phyloP scores from a whole-genome alignment of 2,888 invertebrate genomes.

The Lamproptera curius region DNA sequence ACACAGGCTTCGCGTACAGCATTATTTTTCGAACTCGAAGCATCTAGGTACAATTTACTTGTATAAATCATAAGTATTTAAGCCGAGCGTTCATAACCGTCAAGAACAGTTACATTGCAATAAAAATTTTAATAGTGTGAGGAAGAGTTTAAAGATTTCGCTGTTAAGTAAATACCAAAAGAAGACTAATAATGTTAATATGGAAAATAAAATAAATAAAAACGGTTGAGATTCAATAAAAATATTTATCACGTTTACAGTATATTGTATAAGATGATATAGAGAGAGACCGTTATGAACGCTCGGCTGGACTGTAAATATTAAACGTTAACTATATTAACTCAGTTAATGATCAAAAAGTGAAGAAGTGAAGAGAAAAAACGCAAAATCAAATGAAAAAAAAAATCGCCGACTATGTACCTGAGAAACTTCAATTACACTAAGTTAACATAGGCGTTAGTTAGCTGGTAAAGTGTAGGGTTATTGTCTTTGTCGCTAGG shows the following conservation, averaged over 20 bases:
- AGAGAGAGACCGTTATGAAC: slow-evolving; percentile 35
- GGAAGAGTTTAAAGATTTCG: slow-evolving; percentile 4
- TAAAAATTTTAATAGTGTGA: slow-evolving; percentile 6
- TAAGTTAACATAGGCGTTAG: slow-evolving; percentile 66
- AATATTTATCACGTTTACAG: slow-evolving; percentile 14
- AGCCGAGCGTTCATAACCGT: slow-evolving; percentile 32
- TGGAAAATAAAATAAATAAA: slow-evolving; percentile 4
- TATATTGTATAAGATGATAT: slow-evolving; percentile 15
- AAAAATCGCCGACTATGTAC: slow-evolving; percentile 70
- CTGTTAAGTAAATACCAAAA: background rate
- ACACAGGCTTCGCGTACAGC: slow-evolving; percentile 25
- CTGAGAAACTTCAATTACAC: slow-evolving; percentile 73
- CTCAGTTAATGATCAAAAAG: slow-evolving; percentile 47
- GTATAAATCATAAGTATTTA: slow-evolving; percentile 37
- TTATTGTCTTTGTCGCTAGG: slow-evolving; percentile 64
- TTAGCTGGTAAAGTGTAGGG: slow-evolving; percentile 65
- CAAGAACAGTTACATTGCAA: slow-evolving; percentile 18
- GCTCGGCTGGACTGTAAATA: slow-evolving; percentile 53
- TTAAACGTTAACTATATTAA: slow-evolving; percentile 39
- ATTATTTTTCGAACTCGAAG: slow-evolving; percentile 29
- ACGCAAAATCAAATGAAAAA: background rate
- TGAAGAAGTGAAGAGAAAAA: background rate
- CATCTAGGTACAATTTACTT: slow-evolving; percentile 66
- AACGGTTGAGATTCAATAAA: slow-evolving; percentile 9
- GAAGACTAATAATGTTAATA: background rate